Percentiles rank a stretch among this genome's conserved stretches.
Conservation (phyloP, 2,888 invertebrate genomes). For the Aricia artaxerxes region DNA sequence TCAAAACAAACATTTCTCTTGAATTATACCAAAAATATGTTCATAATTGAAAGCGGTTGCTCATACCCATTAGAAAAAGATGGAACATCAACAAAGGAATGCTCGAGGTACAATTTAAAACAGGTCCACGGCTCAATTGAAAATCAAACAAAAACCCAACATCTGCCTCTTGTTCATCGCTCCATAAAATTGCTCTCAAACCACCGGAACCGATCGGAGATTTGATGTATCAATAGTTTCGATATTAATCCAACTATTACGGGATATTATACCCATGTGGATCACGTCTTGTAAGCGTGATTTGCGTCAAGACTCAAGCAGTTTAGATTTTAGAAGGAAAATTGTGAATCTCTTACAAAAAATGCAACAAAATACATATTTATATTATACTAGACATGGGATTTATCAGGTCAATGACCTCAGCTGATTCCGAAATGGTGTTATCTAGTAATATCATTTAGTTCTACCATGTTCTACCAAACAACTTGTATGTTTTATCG, state of each 20-base stretch:
- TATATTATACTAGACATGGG: too few species aligned
- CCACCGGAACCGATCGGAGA: slow-evolving; percentile 39
- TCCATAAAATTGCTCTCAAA: slow-evolving; percentile 37
- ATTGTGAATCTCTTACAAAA: too few species aligned
- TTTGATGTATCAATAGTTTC: slow-evolving; percentile 6
- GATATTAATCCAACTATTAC: slow-evolving; percentile 9
- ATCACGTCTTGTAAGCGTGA: background rate
- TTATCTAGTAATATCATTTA: too few species aligned
- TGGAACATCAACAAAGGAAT: slow-evolving; percentile 23
- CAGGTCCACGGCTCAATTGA: slow-evolving; percentile 27
- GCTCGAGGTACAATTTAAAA: slow-evolving; percentile 28
- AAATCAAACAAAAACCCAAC: slow-evolving; percentile 35
- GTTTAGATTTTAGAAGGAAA: background rate
- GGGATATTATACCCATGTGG: background rate
- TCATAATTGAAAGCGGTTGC: background rate
- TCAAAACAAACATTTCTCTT: background rate
- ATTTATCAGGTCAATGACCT: background rate
- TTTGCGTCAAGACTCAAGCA: background rate
- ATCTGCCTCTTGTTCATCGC: slow-evolving; percentile 36
- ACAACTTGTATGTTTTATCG: too few species aligned
- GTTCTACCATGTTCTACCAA: too few species aligned
- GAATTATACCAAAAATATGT: background rate
- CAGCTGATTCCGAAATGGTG: background rate
- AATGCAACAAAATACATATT: too few species aligned
- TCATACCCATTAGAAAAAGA: slow-evolving; percentile 7